Base-by-base conservation (phyloP, 2,888 invertebrate genomes). In the Stenotaenia linearis region DNA sequence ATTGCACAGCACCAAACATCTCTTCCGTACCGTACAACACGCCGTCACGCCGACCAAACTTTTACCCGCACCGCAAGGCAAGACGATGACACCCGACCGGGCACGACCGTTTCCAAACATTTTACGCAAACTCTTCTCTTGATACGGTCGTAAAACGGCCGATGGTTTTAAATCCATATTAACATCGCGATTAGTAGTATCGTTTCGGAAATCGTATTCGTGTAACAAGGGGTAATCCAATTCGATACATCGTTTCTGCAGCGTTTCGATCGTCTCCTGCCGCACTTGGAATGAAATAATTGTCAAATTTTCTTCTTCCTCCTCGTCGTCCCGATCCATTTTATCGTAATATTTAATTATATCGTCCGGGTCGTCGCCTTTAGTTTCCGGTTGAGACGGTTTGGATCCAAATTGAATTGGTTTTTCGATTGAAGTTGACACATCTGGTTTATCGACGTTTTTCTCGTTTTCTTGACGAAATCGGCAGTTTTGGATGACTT, bases 81-180 rank as follows among this genome's bases (percentile, higher is more conserved):
- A 88, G 4, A 99, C 98, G 86, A 99, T 99, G 35, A 99, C 97
- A 0, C 99, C 91, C 30, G 91, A 91, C 80, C 91, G 90, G 0
- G 98, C 98, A 79, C 98, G 90, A 7, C 98, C 98, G 86, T 99
- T 99, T 79, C 99, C 98, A 87, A 99, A 99, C 99, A 99, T 99
- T 89, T 99, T 99, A 32, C 99, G 89, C 75, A 99, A 89, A 87
- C 97, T 96, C 86, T 99, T 98, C 87, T 99, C 99, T 87, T 99
- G 99, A 85, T 99, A 99, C 0, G 99, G 99, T 35, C 99, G 90
- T 80, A 98, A 87, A 0, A 97, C 93, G 1, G 98, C 97, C 0
- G 96, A 94, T 0, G 98, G 97, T 84, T 95, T 94, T 80, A 93
- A 85, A 85, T 91, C 91, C 83, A 92, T 90, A 82, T 90, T 91